These are phyloP conservation scores for Chorisops tibialis DNA, from an alignment of 2,888 invertebrate species.

Conservation along the genomic window DNA sequence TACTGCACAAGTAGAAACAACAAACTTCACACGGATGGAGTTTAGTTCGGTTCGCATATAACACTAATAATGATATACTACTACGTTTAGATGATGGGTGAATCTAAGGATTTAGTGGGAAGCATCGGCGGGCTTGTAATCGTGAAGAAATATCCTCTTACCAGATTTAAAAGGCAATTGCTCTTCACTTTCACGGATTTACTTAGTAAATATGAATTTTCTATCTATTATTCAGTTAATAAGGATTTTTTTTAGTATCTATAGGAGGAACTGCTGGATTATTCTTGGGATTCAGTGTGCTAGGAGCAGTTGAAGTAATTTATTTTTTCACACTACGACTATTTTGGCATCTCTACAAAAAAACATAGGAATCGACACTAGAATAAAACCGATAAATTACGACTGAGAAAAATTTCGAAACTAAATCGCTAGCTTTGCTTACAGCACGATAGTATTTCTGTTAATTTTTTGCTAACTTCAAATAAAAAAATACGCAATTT, in stretches of 20 bases:
- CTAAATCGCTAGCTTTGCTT: too few relatives aligned
- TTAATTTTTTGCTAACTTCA: too few relatives aligned
- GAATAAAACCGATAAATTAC: too few relatives aligned
- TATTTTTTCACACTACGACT: constrained; percentile 68
- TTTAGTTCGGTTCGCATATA: too few relatives aligned
- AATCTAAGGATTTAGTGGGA: constrained; percentile 41
- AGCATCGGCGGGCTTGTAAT: constrained; percentile 36
- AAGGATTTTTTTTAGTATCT: constrained; percentile 57
- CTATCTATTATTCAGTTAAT: neutral
- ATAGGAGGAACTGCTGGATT: constrained; percentile 78
- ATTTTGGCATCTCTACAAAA: constrained; percentile 49
- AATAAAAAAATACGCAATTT: too few relatives aligned
- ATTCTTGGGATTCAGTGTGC: constrained; percentile 73
- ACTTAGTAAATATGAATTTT: constrained; percentile 44
- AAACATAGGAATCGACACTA: too few relatives aligned
- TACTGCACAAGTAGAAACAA: too few relatives aligned
- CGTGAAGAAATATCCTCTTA: constrained; percentile 41
- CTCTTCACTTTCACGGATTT: constrained; percentile 50
- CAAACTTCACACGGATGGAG: too few relatives aligned
- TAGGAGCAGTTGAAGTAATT: constrained; percentile 71
- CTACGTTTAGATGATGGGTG: constrained; percentile 37
- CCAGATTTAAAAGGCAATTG: constrained; percentile 45
- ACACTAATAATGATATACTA: too few relatives aligned
- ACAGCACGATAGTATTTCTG: too few relatives aligned
- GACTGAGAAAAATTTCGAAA: too few relatives aligned